These are phyloP conservation scores for Acromyrmex echinatior DNA, from an alignment of 1,140 invertebrate species.

Conservation along the genomic window DNA sequence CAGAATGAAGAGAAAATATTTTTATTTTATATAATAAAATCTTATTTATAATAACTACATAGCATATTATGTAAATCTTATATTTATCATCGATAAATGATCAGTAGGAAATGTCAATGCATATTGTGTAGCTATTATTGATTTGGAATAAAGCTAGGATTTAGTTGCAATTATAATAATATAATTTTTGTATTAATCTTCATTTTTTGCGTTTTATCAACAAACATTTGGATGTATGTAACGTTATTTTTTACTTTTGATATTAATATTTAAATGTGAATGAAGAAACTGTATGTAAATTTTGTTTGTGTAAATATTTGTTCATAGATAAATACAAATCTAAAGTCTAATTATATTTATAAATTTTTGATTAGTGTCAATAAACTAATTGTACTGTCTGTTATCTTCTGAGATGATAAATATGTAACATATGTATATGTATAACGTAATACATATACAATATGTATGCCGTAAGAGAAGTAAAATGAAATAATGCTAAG, in stretches of 20 bases:
- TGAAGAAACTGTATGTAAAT: background rate
- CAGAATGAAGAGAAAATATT: background rate
- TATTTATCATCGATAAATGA: background rate
- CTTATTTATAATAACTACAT: background rate
- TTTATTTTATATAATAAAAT: background rate
- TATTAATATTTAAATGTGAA: background rate
- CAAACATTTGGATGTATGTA: background rate
- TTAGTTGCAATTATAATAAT: background rate
- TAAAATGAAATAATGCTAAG: background rate
- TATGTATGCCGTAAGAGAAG: background rate
- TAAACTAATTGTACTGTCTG: background rate
- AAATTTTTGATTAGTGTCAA: background rate
- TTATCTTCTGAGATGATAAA: background rate
- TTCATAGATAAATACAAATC: background rate
- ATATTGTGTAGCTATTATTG: background rate
- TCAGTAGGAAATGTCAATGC: background rate
- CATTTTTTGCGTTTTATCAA: background rate
- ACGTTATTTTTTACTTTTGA: background rate
- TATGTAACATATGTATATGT: background rate
- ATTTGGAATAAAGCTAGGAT: background rate
- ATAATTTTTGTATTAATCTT: background rate
- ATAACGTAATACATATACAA: too few relatives aligned
- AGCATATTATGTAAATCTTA: background rate
- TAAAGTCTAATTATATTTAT: background rate
- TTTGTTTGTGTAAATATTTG: background rate